Base-by-base conservation (phyloP, 2,888 invertebrate genomes). In the Galerucella nymphaeae region DNA sequence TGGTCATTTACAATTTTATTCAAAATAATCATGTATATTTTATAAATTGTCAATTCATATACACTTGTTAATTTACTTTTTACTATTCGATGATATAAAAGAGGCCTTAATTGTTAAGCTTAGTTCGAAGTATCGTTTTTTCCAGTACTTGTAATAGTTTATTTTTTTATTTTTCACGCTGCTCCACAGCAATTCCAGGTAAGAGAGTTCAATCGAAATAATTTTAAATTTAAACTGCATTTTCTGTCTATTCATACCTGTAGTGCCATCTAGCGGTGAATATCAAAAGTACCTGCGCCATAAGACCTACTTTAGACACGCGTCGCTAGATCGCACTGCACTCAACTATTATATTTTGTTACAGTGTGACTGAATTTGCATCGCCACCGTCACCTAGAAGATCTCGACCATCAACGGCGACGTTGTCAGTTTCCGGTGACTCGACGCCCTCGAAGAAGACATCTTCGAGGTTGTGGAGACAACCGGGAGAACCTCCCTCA, bases 151-250 rank as follows among this genome's bases (percentile, higher is more conserved):
- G 82, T 86, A 87, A 84, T 85, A 83, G 80, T 78, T 78, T 81
- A n/a, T 81, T 84, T 86, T 83, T 45, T 83, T 85, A 75, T 88
- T 84, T 88, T 88, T 86, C 88, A 88, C 86, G 88, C 88, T 87
- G 88, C 88, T 82, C 84, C 84, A 82, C 86, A 89, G 89, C 88
- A 88, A 79, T 88, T 87, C 85, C 87, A 87, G 89, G 89, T 89
- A 87, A 89, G 89, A 86, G 6, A 30, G 30, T 6, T 8, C 4
- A 30, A 30, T 30, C 2, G 5, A 30, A 23, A 23, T 23, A n/a
- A n/a, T n/a, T n/a, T n/a, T n/a, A n/a, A n/a, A n/a, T n/a, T n/a
- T n/a, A n/a, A n/a, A n/a, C n/a, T n/a, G n/a, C 23, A 23, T 23
- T 23, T 23, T 23, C 3, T 2, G 23, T 2, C 23, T 23, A 23